Evolutionary conservation across 2,888 invertebrate species (phyloP), one percentile per base, ranked within the genome.

Genomic region (Sialis fuliginosa): DNA sequence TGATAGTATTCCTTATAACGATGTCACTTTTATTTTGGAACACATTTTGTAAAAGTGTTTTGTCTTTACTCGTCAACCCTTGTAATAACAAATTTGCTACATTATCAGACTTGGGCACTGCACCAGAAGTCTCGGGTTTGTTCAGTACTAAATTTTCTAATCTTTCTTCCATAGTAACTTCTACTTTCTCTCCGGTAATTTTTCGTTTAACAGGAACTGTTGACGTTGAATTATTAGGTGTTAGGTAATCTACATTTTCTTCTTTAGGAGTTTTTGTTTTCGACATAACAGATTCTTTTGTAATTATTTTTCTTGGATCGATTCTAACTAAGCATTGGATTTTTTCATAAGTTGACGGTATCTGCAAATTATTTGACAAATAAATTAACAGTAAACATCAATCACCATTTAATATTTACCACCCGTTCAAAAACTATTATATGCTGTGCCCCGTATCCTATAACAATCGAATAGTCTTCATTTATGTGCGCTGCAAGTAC

Each of bases 21-120:
- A 63, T 68, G 13, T 75, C 70, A 47, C 87, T 80, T 44, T 73
- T 72, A 44, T 72, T 74, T 40, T 71, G 70, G 1, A 93, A 66
- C 2, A 91, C 90, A 46, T 74, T 77, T 52, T 75, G 69, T 33
- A 93, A 65, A 55, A 92, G 75, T 40, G 64, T 69, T 51, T 71
- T 73, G 60, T 95, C 90, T 57, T 81, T 81, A 57, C 91, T 92
- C 56, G 87, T 87, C 33, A 95, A 64, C 0, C 88, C 91, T 62
- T 86, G 92, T 47, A 88, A 70, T 6, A 93, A 64, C 6, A 92
- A 67, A 51, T 86, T 83, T 2, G 84, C 82, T 56, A 89, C 71
- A 63, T 87, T 90, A 58, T 83, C 78, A 1, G 71, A 69, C 50
- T 69, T 70, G 3, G 75, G 70, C n/a, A 68, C 65, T 52, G 70